Evolutionary conservation across 1,140 invertebrate species (phyloP).

Genomic region (Ridgeia piscesae): DNA sequence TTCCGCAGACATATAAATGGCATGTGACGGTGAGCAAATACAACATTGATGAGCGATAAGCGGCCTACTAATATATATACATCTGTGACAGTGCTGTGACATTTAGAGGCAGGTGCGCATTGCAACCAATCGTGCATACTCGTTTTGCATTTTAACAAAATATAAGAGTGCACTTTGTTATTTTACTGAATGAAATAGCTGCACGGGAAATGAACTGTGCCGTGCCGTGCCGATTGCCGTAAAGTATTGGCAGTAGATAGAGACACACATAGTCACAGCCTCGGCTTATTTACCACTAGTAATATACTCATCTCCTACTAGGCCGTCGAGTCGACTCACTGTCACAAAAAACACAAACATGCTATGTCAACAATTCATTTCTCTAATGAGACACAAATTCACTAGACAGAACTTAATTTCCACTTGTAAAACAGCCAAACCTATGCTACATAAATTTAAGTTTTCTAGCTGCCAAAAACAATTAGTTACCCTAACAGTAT

Average conservation of each 20-base stretch:
- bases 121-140: neutral
- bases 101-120: neutral
- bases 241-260: neutral
- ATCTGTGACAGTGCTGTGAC: neutral
- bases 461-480: neutral
- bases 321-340: neutral
- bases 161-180: neutral
- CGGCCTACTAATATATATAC: no score
- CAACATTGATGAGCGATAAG: neutral
- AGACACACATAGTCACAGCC: neutral
- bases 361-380: neutral
- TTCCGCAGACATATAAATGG: neutral
- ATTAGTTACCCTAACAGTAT: neutral
- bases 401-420: neutral
- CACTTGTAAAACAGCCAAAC: neutral
- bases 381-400: neutral
- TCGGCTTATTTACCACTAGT: conserved; percentile 24
- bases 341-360: neutral
- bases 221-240: neutral
- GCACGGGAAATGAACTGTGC: neutral
- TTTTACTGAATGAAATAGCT: neutral
- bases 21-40: neutral
- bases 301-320: conserved; percentile 30
- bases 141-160: neutral
- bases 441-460: neutral